Evolutionary conservation across 2,113 vertebrate genomes (phyloP).

Genomic region (Rhineura floridana): DNA sequence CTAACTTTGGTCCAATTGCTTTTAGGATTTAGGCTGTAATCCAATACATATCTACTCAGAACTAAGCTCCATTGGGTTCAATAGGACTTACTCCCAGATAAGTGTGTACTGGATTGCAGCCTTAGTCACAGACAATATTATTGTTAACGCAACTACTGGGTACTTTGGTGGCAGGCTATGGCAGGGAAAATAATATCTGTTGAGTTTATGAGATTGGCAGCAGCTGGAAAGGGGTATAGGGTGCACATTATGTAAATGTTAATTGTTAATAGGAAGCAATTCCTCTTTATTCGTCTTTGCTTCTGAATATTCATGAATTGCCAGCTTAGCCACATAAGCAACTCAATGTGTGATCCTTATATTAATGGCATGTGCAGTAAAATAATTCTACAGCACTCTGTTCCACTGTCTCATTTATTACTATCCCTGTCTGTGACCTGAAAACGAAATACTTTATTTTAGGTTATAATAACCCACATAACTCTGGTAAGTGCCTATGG

Average conservation of each 20-base stretch:
- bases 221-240: not conserved
- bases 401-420: not conserved
- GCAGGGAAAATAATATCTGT: not conserved
- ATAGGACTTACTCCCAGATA: too few relatives aligned
- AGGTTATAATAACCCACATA: not conserved
- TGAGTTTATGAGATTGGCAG: not conserved
- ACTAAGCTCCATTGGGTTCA: too few relatives aligned
- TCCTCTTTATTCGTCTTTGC: not conserved
- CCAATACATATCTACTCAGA: too few relatives aligned
- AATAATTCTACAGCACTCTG: not conserved
- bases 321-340: not conserved
- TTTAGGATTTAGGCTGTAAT: not conserved
- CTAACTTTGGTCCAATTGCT: not conserved
- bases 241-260: not conserved
- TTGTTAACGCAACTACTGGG: not conserved
- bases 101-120: too few relatives aligned
- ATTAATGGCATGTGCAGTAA: not conserved
- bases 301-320: constrained; percentile 8
- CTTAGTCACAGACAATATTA: not conserved
- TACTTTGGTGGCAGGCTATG: not conserved
- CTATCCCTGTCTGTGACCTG: not conserved
- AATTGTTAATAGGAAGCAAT: not conserved
- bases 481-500: too few relatives aligned
- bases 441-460: not conserved
- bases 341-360: not conserved